Conservation (phyloP, 1,140 invertebrate species). For the Lethrus apterus region DNA sequence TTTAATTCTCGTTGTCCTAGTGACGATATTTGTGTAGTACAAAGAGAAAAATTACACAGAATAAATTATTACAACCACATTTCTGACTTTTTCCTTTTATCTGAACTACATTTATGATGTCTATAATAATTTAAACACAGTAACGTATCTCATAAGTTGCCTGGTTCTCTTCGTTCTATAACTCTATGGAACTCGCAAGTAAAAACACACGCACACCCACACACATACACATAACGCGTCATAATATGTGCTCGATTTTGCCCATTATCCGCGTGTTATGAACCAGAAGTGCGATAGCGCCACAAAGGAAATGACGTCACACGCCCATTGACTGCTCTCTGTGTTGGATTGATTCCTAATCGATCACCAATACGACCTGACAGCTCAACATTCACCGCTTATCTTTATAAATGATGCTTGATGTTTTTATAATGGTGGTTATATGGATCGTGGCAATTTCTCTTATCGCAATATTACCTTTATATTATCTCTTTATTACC, state of each 20-base stretch:
- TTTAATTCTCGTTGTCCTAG: too few relatives aligned
- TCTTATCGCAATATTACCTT: slow-evolving; percentile 16
- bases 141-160: too few relatives aligned
- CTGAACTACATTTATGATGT: too few relatives aligned
- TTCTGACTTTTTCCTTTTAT: too few relatives aligned
- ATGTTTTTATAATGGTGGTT: slow-evolving; percentile 21
- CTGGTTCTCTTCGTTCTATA: too few relatives aligned
- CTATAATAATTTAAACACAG: too few relatives aligned
- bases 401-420: slow-evolving; percentile 37
- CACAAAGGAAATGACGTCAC: slow-evolving; percentile 42
- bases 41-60: too few relatives aligned
- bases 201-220: too few relatives aligned
- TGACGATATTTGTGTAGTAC: too few relatives aligned
- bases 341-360: slow-evolving; percentile 39
- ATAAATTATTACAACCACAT: too few relatives aligned
- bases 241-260: slow-evolving; percentile 33
- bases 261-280: slow-evolving; percentile 40
- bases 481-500: slow-evolving; percentile 10
- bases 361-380: slow-evolving; percentile 39
- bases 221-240: too few relatives aligned
- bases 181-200: too few relatives aligned
- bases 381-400: slow-evolving; percentile 25
- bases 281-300: slow-evolving; percentile 40
- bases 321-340: slow-evolving; percentile 39
- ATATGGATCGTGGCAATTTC: slow-evolving; percentile 13